Evolutionary conservation across 2,797 vertebrate genomes (phyloP).

Genomic region (Triplophysa yarkandensis): DNA sequence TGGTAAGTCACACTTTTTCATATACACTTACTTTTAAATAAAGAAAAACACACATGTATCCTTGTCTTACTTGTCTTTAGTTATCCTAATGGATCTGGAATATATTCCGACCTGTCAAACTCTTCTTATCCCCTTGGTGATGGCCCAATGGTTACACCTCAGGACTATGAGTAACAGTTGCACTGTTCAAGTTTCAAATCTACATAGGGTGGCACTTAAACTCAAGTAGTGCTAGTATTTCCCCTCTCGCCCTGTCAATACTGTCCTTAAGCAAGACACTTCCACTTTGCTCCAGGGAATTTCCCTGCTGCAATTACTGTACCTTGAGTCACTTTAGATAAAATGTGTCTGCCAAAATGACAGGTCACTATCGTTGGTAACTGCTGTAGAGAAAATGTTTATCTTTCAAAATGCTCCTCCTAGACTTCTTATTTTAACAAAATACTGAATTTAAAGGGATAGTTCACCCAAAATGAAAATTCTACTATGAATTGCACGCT

Average conservation of each 20-base stretch:
- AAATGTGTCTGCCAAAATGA: constrained; percentile 48
- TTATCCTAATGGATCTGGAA: neutral
- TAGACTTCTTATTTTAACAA: constrained; percentile 4
- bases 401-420: constrained; percentile 13
- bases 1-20: too few relatives aligned
- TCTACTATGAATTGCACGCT: too few relatives aligned
- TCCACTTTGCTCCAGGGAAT: constrained; percentile 25
- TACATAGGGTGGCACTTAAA: constrained; percentile 11
- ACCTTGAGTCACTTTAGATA: constrained; percentile 44
- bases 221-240: neutral
- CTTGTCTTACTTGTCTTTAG: neutral
- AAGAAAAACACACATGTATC: neutral
- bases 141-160: neutral
- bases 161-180: constrained; percentile 18
- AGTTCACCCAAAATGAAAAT: too few relatives aligned
- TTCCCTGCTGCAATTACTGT: constrained; percentile 40
- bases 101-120: neutral
- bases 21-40: too few relatives aligned
- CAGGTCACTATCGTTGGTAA: constrained; percentile 52
- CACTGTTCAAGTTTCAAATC: neutral
- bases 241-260: constrained; percentile 2
- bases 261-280: constrained; percentile 22
- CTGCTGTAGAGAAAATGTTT: constrained; percentile 37
- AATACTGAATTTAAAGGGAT: constrained; percentile 8
- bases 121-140: neutral